These are phyloP conservation scores for Drosophila murphyi DNA, from an alignment of 1,140 invertebrate species.

Conservation along the genomic window DNA sequence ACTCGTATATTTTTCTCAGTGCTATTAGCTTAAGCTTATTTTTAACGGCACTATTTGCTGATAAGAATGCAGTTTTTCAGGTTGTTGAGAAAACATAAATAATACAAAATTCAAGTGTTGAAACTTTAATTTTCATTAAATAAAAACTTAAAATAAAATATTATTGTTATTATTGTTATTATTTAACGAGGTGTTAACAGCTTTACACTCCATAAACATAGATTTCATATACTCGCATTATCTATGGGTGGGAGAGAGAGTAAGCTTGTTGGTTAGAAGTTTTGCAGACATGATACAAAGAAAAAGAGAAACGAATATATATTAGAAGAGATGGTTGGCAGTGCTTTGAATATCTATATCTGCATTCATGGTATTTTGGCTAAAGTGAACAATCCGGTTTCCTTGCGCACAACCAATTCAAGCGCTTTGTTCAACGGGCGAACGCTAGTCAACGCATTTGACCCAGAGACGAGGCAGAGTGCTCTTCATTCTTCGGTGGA, in stretches of 20 bases:
- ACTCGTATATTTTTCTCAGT: no score
- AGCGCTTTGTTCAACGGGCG: slow-evolving; percentile 36
- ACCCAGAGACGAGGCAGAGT: slow-evolving; percentile 43
- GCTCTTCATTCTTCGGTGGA: slow-evolving; percentile 14
- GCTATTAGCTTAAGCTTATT: neutral
- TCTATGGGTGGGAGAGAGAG: neutral
- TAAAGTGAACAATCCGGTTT: slow-evolving; percentile 46
- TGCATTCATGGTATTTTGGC: slow-evolving; percentile 24
- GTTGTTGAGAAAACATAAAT: neutral
- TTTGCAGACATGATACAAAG: neutral
- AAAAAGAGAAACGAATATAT: slow-evolving; percentile 24
- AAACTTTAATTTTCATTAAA: neutral
- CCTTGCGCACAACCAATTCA: slow-evolving; percentile 31
- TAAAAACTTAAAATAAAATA: neutral
- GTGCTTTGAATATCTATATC: slow-evolving; percentile 7
- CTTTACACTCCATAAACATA: no score
- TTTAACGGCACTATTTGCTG: no score
- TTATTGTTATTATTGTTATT: no score
- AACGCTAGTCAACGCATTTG: slow-evolving; percentile 47
- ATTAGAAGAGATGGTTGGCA: slow-evolving; percentile 5
- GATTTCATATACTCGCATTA: slow-evolving; percentile 2
- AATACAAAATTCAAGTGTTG: neutral
- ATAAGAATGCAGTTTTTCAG: no score
- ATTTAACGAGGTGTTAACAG: no score
- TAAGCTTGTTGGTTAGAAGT: slow-evolving; percentile 4